Percentiles rank a stretch among this genome's conserved stretches.
These are phyloP conservation scores for Alaudala cheleensis DNA, from an alignment of 2,113 vertebrate species.

Conservation along the genomic window DNA sequence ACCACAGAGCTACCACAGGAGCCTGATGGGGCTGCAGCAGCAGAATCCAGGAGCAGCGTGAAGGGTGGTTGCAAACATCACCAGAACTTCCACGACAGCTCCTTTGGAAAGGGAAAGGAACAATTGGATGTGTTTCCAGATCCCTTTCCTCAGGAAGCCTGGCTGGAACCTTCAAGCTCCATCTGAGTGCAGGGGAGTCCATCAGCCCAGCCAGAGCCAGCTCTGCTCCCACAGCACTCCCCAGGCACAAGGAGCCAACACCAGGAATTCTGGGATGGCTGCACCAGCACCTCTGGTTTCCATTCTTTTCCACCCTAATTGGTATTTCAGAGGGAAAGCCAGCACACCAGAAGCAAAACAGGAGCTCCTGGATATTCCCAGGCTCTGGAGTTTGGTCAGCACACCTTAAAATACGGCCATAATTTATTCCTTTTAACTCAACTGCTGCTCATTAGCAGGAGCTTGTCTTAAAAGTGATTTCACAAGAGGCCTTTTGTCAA, in stretches of 20 bases:
- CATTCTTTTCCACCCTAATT: background rate
- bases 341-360: background rate
- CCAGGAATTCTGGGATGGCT: background rate
- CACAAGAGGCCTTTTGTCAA: constrained; percentile 62
- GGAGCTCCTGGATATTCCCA: rapidly evolving
- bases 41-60: background rate
- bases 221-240: rapidly evolving
- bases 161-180: background rate
- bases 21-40: background rate
- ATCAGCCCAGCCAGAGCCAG: background rate
- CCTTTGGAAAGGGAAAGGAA: background rate
- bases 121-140: background rate
- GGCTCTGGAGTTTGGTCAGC: background rate
- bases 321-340: background rate
- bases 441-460: constrained; percentile 36
- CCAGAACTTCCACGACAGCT: background rate
- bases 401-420: background rate
- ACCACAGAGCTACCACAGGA: background rate
- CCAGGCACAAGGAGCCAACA: background rate
- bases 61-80: background rate
- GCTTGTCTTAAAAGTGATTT: constrained; percentile 39
- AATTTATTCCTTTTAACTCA: constrained; percentile 41
- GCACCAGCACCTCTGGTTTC: background rate
- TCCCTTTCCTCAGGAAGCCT: background rate
- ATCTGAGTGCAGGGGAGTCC: background rate